A percentile compares a stretch with the other conserved stretches of the same genome.
Conservation (phyloP, 2,113 vertebrate genomes). For the Leptobrachium leishanense region DNA sequence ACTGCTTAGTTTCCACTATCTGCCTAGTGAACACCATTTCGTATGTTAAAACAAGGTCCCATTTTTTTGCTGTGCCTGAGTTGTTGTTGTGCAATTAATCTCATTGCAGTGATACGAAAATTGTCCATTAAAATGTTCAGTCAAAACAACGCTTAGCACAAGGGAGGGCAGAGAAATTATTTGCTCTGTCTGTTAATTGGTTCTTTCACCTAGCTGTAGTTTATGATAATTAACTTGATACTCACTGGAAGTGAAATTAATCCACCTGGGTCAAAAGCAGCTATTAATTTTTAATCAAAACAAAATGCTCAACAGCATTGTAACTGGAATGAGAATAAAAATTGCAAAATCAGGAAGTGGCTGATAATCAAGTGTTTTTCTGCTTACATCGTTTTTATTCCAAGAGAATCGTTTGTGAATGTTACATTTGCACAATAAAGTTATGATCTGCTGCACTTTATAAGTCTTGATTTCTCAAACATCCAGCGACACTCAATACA, state of each 20-base stretch:
- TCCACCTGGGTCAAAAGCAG: constrained; percentile 74
- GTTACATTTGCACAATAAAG: not conserved
- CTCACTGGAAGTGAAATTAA: constrained; percentile 72
- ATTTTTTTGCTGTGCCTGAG: constrained; percentile 48
- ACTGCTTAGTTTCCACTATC: constrained; percentile 19
- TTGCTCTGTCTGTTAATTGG: constrained; percentile 69
- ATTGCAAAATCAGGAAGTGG: constrained; percentile 40
- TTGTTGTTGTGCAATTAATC: constrained; percentile 61
- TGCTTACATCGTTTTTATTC: constrained; percentile 12
- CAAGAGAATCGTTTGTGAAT: not conserved
- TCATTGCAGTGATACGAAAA: constrained; percentile 55
- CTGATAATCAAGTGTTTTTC: constrained; percentile 20
- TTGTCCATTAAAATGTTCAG: constrained; percentile 59
- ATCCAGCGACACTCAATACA: no score
- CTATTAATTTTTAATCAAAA: constrained; percentile 81
- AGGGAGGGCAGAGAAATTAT: constrained; percentile 55
- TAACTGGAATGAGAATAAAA: constrained; percentile 62
- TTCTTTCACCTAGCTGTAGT: constrained; percentile 74
- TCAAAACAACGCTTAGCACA: constrained; percentile 59
- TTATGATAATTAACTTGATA: constrained; percentile 75
- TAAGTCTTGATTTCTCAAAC: no score
- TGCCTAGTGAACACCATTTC: constrained; percentile 47
- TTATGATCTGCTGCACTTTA: no score
- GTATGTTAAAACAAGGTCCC: not conserved
- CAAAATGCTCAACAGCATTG: constrained; percentile 68